Conservation (phyloP, 2,888 invertebrate genomes). For the Rosalia funebris region DNA sequence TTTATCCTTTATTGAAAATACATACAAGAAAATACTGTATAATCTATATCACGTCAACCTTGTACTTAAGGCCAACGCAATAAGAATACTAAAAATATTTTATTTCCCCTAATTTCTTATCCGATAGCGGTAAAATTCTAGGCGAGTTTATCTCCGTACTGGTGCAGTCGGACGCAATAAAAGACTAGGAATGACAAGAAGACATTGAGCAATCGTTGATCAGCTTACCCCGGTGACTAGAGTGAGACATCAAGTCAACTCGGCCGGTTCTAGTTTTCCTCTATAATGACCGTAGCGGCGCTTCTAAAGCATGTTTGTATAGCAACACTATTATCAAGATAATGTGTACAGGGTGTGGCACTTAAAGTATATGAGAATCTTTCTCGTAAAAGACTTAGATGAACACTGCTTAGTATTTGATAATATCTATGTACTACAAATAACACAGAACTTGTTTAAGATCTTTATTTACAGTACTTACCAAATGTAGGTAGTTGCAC, state of each 20-base stretch:
- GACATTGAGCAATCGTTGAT: slow-evolving; percentile 20
- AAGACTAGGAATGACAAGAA: slow-evolving; percentile 11
- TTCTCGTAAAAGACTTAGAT: too few species aligned
- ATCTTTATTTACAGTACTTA: too few species aligned
- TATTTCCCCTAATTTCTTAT: background rate
- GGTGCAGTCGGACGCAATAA: slow-evolving; percentile 3
- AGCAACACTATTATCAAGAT: slow-evolving; percentile 59
- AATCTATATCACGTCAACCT: too few species aligned
- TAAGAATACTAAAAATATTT: background rate
- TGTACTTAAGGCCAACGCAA: too few species aligned
- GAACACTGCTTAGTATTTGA: too few species aligned
- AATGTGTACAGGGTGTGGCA: slow-evolving; percentile 46
- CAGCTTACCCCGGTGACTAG: slow-evolving; percentile 32
- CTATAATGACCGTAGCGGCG: slow-evolving; percentile 55
- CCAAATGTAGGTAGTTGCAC: too few species aligned
- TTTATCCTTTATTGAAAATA: too few species aligned
- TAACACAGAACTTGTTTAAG: too few species aligned
- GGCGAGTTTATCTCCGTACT: slow-evolving; percentile 14
- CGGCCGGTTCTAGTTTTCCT: slow-evolving; percentile 54
- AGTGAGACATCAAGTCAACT: slow-evolving; percentile 55
- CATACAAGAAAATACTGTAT: too few species aligned
- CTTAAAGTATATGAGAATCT: slow-evolving; percentile 1
- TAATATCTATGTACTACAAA: too few species aligned
- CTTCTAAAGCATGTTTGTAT: slow-evolving; percentile 58
- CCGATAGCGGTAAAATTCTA: background rate